Percentiles rank a stretch among this genome's conserved stretches.
Evolutionary conservation across 2,888 invertebrate genomes (phyloP).

Genomic region (Lathronympha strigana): DNA sequence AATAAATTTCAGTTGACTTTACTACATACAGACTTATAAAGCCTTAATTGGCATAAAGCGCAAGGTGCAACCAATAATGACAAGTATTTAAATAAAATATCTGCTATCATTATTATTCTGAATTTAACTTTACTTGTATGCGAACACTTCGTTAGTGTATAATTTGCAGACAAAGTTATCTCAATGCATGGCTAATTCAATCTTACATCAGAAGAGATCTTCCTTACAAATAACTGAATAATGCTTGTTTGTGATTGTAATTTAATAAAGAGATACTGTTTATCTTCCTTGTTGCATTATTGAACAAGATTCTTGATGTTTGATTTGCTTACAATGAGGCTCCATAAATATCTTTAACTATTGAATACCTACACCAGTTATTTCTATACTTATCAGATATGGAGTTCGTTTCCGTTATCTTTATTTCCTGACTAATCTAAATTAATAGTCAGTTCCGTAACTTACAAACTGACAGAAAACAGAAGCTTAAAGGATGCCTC

Average conservation of each 20-base stretch:
- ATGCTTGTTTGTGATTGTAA: slow-evolving; percentile 22
- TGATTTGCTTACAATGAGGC: slow-evolving; percentile 11
- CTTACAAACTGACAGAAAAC: too few species aligned
- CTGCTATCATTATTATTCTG: background rate
- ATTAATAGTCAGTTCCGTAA: too few species aligned
- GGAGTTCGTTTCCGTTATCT: slow-evolving; percentile 1
- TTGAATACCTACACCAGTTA: too few species aligned
- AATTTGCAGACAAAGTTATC: slow-evolving; percentile 32
- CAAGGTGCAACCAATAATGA: too few species aligned
- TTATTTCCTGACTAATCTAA: background rate
- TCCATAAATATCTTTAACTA: too few species aligned
- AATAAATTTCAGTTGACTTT: too few species aligned
- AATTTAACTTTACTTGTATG: background rate
- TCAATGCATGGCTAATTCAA: slow-evolving; percentile 27
- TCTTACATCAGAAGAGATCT: slow-evolving; percentile 39
- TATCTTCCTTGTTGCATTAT: slow-evolving; percentile 25
- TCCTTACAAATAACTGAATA: slow-evolving; percentile 44
- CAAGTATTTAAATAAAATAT: too few species aligned
- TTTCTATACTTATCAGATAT: background rate
- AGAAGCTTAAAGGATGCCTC: too few species aligned
- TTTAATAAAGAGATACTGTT: slow-evolving; percentile 25
- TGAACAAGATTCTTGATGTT: background rate
- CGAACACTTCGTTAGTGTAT: slow-evolving; percentile 3
- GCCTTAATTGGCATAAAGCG: too few species aligned
- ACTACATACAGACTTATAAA: too few species aligned